Conservation (phyloP, 2,888 invertebrate species). For the Fragum whitleyi region DNA sequence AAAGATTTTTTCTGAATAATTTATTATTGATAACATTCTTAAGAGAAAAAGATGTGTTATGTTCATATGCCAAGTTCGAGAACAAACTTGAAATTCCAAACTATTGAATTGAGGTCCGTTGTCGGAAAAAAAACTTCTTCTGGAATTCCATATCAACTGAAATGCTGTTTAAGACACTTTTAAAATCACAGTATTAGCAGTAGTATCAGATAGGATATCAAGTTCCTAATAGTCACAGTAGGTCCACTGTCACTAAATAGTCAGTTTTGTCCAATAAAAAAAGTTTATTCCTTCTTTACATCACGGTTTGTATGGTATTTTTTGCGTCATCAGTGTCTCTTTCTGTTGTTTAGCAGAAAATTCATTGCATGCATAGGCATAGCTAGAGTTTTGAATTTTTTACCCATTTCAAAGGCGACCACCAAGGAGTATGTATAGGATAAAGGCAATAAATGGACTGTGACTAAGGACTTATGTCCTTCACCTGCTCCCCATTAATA, state of each 20-base stretch:
- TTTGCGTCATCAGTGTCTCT: constrained; percentile 46
- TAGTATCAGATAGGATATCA: constrained; percentile 32
- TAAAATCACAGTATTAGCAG: constrained; percentile 39
- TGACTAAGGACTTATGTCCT: too few species aligned
- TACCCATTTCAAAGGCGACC: too few species aligned
- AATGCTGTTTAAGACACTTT: constrained; percentile 43
- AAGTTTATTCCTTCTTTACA: constrained; percentile 45
- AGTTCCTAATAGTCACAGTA: constrained; percentile 52
- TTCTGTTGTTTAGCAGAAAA: constrained; percentile 40
- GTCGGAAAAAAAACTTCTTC: constrained; percentile 43
- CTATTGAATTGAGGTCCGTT: constrained; percentile 53
- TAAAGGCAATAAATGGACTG: too few species aligned
- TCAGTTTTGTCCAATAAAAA: constrained; percentile 30
- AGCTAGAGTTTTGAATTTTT: too few species aligned
- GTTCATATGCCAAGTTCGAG: constrained; percentile 15
- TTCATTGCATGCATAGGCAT: too few species aligned
- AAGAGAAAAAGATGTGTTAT: constrained; percentile 15
- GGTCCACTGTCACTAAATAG: constrained; percentile 54
- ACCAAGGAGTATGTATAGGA: too few species aligned
- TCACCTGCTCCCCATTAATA: too few species aligned
- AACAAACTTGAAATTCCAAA: constrained; percentile 29
- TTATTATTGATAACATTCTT: neutral
- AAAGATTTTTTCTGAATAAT: neutral
- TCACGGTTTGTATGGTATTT: constrained; percentile 46
- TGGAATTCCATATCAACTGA: constrained; percentile 56